A percentile compares a stretch with the other conserved stretches of the same genome.
Evolutionary conservation across 2,113 vertebrate genomes (phyloP).

Genomic region (Ceyx cyanopectus): DNA sequence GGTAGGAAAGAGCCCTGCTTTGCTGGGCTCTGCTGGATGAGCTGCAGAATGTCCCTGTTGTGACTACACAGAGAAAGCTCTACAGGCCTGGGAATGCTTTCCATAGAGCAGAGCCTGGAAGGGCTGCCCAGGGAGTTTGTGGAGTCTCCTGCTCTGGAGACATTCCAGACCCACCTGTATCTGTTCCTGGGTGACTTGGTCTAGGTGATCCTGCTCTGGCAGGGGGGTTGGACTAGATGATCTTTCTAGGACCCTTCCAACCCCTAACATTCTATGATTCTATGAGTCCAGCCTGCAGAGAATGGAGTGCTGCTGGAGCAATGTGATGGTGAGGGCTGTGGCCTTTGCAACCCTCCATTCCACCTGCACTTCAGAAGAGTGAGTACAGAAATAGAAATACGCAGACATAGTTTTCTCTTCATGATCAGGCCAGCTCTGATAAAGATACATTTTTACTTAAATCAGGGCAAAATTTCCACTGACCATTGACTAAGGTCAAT

Average conservation of each 20-base stretch:
- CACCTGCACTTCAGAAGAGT: neutral
- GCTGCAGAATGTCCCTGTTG: neutral
- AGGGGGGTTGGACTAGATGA: too few species aligned
- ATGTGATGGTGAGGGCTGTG: neutral
- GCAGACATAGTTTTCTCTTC: neutral
- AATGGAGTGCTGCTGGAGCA: neutral
- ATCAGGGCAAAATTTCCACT: neutral
- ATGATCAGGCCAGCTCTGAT: neutral
- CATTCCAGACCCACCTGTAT: too few species aligned
- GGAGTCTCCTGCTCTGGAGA: too few species aligned
- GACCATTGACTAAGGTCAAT: neutral
- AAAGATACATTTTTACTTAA: neutral
- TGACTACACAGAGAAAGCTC: neutral
- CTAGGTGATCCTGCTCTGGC: too few species aligned
- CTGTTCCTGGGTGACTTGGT: too few species aligned
- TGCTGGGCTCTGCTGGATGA: conserved; percentile 5
- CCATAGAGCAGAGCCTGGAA: neutral
- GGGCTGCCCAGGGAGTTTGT: too few species aligned
- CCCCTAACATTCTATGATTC: too few species aligned
- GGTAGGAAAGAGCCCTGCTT: neutral
- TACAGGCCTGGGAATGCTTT: neutral
- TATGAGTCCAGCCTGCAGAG: neutral
- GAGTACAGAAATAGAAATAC: neutral
- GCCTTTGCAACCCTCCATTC: neutral
- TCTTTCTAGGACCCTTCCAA: too few species aligned